Base-by-base conservation (phyloP, 1,140 invertebrate genomes). In the Drosophila pachea region DNA sequence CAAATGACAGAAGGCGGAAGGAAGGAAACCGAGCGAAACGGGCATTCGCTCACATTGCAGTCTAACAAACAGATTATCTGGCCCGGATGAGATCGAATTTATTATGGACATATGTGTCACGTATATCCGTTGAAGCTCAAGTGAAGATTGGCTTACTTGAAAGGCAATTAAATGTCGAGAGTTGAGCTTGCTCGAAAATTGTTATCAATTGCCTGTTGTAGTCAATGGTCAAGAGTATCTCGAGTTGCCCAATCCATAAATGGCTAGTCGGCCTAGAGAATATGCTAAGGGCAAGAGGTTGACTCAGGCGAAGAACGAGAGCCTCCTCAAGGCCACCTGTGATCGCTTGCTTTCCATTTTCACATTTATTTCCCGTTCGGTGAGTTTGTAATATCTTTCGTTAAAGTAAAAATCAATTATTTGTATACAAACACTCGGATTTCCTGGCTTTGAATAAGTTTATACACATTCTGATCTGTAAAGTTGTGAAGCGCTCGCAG, bases 1-100 rank as follows among this genome's bases (percentile, higher is more conserved):
- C 40, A 61, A 61, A 63, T 32, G 12, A 32, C 14, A 3, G 22
- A 22, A 36, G 29, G 45, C 22, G 45, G 50, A 11, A 56, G 12
- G 31, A 29, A 40, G 31, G 40, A 40, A 22, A 55, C 11, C 33
- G 40, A 8, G 52, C 52, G 48, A 48, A 31, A 31, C 22, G 3
- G 29, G n/a, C 31, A 54, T 12, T 40, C 11, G 45, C 45, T 29
- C 7, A 11, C n/a, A 5, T 1, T 3, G 40, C 40, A 14, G 12
- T 43, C 40, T 43, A 43, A 47, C 22, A 29, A 29, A 47, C 22
- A 31, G 22, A 47, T 47, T 47, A 47, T 47, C 45, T 47, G 4
- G 8, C 2, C 14, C 8, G 22, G 9, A 29, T 5, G 16, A 11
- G 45, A 29, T 47, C 22, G 11, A 47, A 11, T 9, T 11, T 9